A percentile compares a stretch with the other conserved stretches of the same genome.
Conservation (phyloP, 1,140 invertebrate genomes). For the Battus philenor region DNA sequence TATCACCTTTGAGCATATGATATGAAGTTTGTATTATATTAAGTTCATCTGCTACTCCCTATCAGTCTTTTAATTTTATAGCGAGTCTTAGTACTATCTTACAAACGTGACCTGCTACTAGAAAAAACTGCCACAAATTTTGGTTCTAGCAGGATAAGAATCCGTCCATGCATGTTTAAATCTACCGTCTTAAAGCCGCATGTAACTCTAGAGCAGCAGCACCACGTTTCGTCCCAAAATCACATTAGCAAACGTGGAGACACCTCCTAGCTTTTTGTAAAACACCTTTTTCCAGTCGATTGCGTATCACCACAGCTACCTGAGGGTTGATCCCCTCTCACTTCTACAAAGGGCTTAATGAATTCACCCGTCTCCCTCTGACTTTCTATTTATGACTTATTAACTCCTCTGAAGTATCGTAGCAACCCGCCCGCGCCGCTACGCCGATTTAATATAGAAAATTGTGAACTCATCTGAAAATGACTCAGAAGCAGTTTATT, state of each 20-base stretch:
- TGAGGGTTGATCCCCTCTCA: slow-evolving; percentile 41
- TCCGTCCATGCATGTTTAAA: no score
- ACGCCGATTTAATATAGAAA: slow-evolving; percentile 70
- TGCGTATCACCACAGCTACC: slow-evolving; percentile 57
- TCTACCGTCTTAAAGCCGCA: no score
- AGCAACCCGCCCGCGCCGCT: slow-evolving; percentile 61
- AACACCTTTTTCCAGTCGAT: slow-evolving; percentile 70
- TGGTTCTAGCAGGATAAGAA: no score
- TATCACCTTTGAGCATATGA: no score
- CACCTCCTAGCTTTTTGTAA: slow-evolving; percentile 54
- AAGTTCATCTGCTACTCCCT: no score
- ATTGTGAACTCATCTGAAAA: slow-evolving; percentile 64
- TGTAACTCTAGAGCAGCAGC: no score
- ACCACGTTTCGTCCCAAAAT: slow-evolving; percentile 38
- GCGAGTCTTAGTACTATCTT: no score
- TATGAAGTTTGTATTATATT: no score
- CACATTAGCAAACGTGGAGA: slow-evolving; percentile 37
- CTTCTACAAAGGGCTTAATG: slow-evolving; percentile 22
- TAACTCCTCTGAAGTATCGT: slow-evolving; percentile 72
- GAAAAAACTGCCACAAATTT: no score
- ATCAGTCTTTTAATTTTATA: no score
- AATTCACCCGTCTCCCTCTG: slow-evolving; percentile 37
- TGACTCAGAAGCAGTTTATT: slow-evolving; percentile 62
- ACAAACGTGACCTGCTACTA: no score
- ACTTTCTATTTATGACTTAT: slow-evolving; percentile 70